Evolutionary conservation across 2,888 invertebrate genomes (phyloP).

Genomic region (Morpho deidamia): DNA sequence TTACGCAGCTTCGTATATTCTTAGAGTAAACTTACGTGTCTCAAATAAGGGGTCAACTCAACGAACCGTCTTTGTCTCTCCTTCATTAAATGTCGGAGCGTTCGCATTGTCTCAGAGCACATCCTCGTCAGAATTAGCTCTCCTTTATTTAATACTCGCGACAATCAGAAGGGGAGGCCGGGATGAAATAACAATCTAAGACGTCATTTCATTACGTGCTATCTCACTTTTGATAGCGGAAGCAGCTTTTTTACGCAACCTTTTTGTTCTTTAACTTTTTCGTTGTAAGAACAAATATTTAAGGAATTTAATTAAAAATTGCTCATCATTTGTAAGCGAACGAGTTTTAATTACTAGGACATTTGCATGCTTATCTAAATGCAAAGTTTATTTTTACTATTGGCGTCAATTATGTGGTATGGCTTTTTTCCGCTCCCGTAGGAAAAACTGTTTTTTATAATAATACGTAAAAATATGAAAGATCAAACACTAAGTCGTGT

Average conservation of each 20-base stretch:
- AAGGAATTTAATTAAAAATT: no score
- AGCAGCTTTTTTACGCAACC: background rate
- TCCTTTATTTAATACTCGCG: slow-evolving; percentile 62
- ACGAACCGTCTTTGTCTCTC: slow-evolving; percentile 11
- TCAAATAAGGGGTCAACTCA: slow-evolving; percentile 14
- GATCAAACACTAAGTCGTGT: no score
- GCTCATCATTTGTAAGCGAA: no score
- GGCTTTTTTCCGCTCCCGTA: no score
- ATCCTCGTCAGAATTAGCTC: slow-evolving; percentile 48
- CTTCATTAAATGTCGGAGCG: slow-evolving; percentile 32
- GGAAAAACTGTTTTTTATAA: no score
- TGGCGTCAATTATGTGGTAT: no score
- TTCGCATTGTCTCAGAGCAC: slow-evolving; percentile 35
- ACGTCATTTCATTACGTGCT: slow-evolving; percentile 49
- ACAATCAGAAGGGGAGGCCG: slow-evolving; percentile 36
- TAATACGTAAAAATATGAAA: no score
- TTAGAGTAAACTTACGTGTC: slow-evolving; percentile 8
- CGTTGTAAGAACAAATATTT: background rate
- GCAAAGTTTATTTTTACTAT: no score
- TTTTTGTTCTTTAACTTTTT: background rate
- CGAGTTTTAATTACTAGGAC: no score
- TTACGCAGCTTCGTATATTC: background rate
- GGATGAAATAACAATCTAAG: slow-evolving; percentile 47
- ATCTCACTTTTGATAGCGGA: slow-evolving; percentile 31
- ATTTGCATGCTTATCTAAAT: no score